phyloP scores from a whole-genome alignment of 2,797 vertebrate species.

The Hyperoplus lanceolatus region DNA sequence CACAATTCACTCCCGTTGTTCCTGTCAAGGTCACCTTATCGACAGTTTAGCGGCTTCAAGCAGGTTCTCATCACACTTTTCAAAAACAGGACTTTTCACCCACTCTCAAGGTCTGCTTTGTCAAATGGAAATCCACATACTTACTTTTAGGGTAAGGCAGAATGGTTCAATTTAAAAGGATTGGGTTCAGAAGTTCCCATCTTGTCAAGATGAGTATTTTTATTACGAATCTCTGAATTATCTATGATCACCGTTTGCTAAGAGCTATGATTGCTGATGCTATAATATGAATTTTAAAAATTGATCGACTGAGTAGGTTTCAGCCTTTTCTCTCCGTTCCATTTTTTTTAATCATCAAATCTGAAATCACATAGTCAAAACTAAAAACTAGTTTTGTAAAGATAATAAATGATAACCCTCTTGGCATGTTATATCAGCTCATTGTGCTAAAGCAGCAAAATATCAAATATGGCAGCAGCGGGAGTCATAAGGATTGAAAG shows the following conservation, averaged over 20 bases:
- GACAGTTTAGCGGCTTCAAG: neutral
- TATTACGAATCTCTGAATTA: neutral
- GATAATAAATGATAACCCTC: too few species aligned
- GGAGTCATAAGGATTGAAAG: too few species aligned
- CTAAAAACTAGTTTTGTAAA: too few species aligned
- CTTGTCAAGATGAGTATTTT: neutral
- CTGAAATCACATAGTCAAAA: too few species aligned
- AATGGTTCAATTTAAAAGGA: neutral
- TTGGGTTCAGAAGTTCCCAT: neutral
- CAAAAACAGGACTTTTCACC: neutral
- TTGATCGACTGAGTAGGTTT: too few species aligned
- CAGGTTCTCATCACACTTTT: neutral
- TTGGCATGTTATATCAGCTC: too few species aligned
- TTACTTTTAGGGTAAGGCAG: neutral
- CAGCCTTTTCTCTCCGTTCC: neutral
- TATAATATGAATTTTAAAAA: neutral
- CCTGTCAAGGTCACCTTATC: conserved; percentile 1
- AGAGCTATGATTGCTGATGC: neutral
- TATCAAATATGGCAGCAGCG: too few species aligned
- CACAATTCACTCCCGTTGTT: neutral
- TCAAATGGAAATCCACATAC: neutral
- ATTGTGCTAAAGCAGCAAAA: too few species aligned
- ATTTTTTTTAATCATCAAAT: neutral
- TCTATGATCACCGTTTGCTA: neutral
- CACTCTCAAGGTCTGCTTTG: neutral